These are phyloP conservation scores for Bhutanitis thaidina DNA, from an alignment of 2,888 invertebrate genomes.

Conservation along the genomic window DNA sequence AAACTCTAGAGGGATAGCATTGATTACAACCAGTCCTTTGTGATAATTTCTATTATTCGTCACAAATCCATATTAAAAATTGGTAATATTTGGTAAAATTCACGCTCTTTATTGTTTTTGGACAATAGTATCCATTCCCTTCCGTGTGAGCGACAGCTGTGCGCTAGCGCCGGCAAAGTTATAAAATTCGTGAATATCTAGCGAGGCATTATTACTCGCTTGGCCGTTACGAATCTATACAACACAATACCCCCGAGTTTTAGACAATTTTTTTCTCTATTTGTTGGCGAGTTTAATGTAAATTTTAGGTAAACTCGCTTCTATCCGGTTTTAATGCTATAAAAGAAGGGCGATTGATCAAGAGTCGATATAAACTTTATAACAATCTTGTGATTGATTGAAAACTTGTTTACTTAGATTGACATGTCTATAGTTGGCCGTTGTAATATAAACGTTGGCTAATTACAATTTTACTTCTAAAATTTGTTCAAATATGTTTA, in stretches of 20 bases:
- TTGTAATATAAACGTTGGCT: conserved; percentile 33
- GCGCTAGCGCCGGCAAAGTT: conserved; percentile 60
- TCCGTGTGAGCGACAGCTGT: conserved; percentile 75
- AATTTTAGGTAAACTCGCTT: conserved; percentile 67
- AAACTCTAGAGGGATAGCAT: too few species aligned
- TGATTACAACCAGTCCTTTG: too few species aligned
- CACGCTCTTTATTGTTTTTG: conserved; percentile 36
- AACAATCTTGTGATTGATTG: conserved; percentile 79
- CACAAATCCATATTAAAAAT: not conserved
- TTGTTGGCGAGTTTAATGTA: conserved; percentile 73
- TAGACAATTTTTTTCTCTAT: conserved; percentile 65
- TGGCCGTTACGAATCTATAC: conserved; percentile 79
- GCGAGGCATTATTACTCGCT: conserved; percentile 69
- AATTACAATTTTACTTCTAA: conserved; percentile 36
- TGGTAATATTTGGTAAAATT: conserved; percentile 5
- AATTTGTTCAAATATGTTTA: conserved; percentile 27
- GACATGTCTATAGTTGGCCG: conserved; percentile 48
- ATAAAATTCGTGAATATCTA: conserved; percentile 77
- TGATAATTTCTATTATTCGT: too few species aligned
- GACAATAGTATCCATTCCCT: conserved; percentile 52
- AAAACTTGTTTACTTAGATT: conserved; percentile 71
- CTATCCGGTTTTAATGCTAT: conserved; percentile 59
- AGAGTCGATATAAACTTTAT: conserved; percentile 54
- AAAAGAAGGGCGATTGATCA: conserved; percentile 65
- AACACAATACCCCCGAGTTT: conserved; percentile 70